Percentiles rank a stretch among this genome's conserved stretches.
Evolutionary conservation across 2,113 vertebrate genomes (phyloP).

Genomic region (Otolemur garnettii): DNA sequence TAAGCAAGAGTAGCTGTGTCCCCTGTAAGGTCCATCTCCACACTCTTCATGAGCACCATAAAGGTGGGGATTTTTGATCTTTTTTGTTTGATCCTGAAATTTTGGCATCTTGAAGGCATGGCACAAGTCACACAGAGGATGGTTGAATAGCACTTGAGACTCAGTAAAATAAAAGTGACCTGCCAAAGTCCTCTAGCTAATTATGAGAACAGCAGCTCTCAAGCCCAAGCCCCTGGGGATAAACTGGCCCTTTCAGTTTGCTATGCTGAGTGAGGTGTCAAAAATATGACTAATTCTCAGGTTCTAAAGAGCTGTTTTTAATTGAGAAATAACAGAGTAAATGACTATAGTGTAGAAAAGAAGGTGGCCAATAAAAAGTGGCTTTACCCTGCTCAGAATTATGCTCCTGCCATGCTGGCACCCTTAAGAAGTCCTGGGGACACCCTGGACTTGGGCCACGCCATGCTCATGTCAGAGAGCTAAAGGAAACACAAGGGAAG

Average conservation of each 20-base stretch:
- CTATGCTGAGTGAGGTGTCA: constrained; percentile 25
- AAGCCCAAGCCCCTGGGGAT: neutral
- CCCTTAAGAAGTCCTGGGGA: neutral
- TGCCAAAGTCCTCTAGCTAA: neutral
- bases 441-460: neutral
- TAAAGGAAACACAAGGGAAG: neutral
- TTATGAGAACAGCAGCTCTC: neutral
- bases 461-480: neutral
- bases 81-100: constrained; percentile 7
- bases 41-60: neutral
- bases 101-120: neutral
- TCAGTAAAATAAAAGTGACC: neutral
- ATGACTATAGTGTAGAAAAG: neutral
- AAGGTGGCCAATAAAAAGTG: neutral
- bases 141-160: neutral
- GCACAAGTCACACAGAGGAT: neutral
- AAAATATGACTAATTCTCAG: constrained; percentile 50
- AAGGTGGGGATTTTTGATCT: neutral
- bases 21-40: neutral
- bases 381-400: constrained; percentile 30
- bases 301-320: constrained; percentile 69
- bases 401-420: no score
- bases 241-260: neutral
- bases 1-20: neutral
- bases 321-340: neutral